Percentiles rank a stretch among this genome's conserved stretches.
These are phyloP conservation scores for Onychomys leucogaster DNA, from an alignment of 2,797 vertebrate genomes.

Conservation along the genomic window DNA sequence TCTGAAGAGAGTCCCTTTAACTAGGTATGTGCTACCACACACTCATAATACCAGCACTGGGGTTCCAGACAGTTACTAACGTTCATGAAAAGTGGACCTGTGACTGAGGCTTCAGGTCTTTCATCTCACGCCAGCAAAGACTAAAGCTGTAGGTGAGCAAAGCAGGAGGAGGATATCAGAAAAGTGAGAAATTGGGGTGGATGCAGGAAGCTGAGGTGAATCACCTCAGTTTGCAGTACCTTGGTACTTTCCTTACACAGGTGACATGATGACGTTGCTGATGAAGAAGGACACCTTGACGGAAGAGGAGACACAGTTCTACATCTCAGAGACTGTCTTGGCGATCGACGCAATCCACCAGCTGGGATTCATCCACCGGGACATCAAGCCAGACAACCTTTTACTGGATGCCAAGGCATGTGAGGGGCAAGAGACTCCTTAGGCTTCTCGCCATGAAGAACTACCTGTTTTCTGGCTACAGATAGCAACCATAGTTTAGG, in stretches of 20 bases:
- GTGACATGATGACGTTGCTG: slow-evolving; percentile 98
- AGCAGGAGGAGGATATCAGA: not conserved
- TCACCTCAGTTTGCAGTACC: not conserved
- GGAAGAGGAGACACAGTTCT: slow-evolving; percentile 98
- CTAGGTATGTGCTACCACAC: not conserved
- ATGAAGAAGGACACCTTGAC: slow-evolving; percentile 96
- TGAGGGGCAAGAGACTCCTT: slow-evolving; percentile 52
- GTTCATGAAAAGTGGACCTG: not conserved
- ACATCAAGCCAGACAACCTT: slow-evolving; percentile 99
- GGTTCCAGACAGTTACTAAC: not conserved
- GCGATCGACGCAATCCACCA: slow-evolving; percentile 99
- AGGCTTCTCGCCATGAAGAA: not conserved
- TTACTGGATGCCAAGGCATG: slow-evolving; percentile 95
- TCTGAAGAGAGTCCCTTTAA: not conserved
- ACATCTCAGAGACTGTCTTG: slow-evolving; percentile 97
- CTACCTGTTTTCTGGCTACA: slow-evolving; percentile 8
- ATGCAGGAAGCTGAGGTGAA: not conserved
- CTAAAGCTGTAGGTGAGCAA: not conserved
- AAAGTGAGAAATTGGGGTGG: not conserved
- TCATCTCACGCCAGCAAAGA: not conserved
- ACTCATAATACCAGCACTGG: not conserved
- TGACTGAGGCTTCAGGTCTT: not conserved
- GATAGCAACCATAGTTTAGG: not conserved
- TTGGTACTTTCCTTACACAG: slow-evolving; percentile 83
- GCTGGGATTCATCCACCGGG: slow-evolving; percentile 98